These are phyloP conservation scores for Oncorhynchus gorbuscha DNA, from an alignment of 2,113 vertebrate species.

Conservation along the genomic window DNA sequence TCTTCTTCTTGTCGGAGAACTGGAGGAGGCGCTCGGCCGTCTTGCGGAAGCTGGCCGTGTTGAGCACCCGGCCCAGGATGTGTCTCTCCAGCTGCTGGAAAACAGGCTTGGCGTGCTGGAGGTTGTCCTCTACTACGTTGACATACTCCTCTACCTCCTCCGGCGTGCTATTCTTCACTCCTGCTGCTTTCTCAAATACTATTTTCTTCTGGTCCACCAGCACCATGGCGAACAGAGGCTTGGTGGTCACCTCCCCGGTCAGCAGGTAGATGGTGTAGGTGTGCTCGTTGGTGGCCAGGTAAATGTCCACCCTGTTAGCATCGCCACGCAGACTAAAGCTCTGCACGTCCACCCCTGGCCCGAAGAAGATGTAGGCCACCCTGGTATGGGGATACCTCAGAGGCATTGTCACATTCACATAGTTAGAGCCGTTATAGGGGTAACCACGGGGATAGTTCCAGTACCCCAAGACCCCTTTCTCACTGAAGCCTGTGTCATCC, in stretches of 20 bases:
- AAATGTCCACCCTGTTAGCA: conserved; percentile 83
- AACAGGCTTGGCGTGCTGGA: conserved; percentile 90
- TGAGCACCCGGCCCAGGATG: conserved; percentile 86
- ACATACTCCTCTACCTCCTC: conserved; percentile 84
- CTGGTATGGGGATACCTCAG: conserved; percentile 83
- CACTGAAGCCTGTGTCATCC: conserved; percentile 90
- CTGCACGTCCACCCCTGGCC: conserved; percentile 85
- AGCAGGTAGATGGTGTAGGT: conserved; percentile 85
- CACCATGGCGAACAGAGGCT: conserved; percentile 85
- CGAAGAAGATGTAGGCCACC: conserved; percentile 89
- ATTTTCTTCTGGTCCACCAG: conserved; percentile 84
- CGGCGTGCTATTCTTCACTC: conserved; percentile 55
- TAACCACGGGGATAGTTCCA: conserved; percentile 88
- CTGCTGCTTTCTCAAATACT: conserved; percentile 80
- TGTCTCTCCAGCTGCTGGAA: conserved; percentile 94
- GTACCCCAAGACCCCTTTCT: conserved; percentile 81
- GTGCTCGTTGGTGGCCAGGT: conserved; percentile 82
- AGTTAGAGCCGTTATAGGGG: conserved; percentile 93
- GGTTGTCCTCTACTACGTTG: conserved; percentile 83
- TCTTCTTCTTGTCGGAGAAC: conserved; percentile 90
- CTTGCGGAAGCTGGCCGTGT: conserved; percentile 85
- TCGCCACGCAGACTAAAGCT: conserved; percentile 88
- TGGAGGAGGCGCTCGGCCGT: conserved; percentile 87
- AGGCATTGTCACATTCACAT: conserved; percentile 89
- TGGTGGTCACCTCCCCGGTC: conserved; percentile 76